A percentile compares a stretch with the other conserved stretches of the same genome.
Conservation (phyloP, 2,888 invertebrate species). For the Eristalis pertinax region DNA sequence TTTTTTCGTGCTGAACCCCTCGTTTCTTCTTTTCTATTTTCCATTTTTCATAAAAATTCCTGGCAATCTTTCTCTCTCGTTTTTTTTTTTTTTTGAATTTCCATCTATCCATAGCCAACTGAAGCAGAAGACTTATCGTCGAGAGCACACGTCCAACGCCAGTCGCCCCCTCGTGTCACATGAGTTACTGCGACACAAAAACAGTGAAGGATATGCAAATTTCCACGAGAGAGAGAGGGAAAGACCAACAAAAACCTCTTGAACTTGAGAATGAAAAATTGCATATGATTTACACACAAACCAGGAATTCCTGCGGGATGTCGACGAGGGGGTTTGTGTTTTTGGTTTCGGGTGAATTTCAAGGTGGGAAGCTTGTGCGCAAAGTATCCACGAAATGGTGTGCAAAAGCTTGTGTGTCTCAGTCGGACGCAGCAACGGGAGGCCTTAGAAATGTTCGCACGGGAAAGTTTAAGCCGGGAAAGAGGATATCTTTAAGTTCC, state of each 20-base stretch:
- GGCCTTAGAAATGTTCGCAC: conserved; percentile 51
- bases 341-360: conserved; percentile 33
- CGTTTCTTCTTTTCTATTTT: conserved; percentile 8
- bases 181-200: neutral
- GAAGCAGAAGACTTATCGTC: conserved; percentile 51
- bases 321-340: conserved; percentile 11
- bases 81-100: conserved; percentile 17
- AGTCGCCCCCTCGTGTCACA: conserved; percentile 26
- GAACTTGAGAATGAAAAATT: conserved; percentile 68
- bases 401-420: conserved; percentile 3
- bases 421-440: neutral
- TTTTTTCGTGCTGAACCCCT: neutral
- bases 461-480: conserved; percentile 9
- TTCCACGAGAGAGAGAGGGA: conserved; percentile 5
- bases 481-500: neutral
- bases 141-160: conserved; percentile 40
- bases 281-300: conserved; percentile 65
- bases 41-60: conserved; percentile 34
- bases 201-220: conserved; percentile 52
- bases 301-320: conserved; percentile 48
- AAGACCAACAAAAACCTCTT: conserved; percentile 20
- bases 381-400: conserved; percentile 40
- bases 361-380: conserved; percentile 54
- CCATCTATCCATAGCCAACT: conserved; percentile 26
- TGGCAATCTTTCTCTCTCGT: neutral